Base-by-base conservation (phyloP, 1,140 invertebrate species). In the Melanaphis sacchari region DNA sequence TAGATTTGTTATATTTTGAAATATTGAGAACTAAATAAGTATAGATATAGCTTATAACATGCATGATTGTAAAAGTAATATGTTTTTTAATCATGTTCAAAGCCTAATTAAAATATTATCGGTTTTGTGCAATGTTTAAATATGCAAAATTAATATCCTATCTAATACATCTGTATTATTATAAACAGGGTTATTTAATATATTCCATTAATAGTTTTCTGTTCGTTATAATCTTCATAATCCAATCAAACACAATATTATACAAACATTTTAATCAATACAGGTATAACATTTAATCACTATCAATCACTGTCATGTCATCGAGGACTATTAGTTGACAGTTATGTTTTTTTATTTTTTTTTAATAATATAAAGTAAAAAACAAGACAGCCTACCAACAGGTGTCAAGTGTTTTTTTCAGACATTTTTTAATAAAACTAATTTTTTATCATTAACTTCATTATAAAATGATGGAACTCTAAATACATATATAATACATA, bases 261-360 rank as follows among this genome's bases (percentile, higher is more conserved):
- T 87, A 43, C 84, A 87, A 87, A 87, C 40, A 31, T 43, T 76
- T 1, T n/a, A 76, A 76, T 43, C 6, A 18, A 43, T 43, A 43
- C 46, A 43, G 41, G 18, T 18, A 43, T 43, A 87, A 43, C 31
- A 43, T 87, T 46, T n/a, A 87, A 87, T 87, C 84, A 43, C 84
- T 87, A 87, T 87, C 26, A 24, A 87, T 87, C 84, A 87, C 59
- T 76, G 84, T n/a, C 84, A 31, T n/a, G 40, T 87, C 46, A 87
- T 43, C 41, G 26, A 41, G 40, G 84, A 43, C 84, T 84, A 40
- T 76, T 76, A 76, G 59, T 76, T 76, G 59, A 76, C 59, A 76
- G 59, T 76, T 7, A n/a, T 36, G 59, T 76, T 66, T n/a, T 76
- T 66, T n/a, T n/a, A n/a, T n/a, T n/a, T 49, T 54, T 59, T 66